Evolutionary conservation across 2,113 vertebrate genomes (phyloP).

Genomic region (Neolamprologus tretocephalus): DNA sequence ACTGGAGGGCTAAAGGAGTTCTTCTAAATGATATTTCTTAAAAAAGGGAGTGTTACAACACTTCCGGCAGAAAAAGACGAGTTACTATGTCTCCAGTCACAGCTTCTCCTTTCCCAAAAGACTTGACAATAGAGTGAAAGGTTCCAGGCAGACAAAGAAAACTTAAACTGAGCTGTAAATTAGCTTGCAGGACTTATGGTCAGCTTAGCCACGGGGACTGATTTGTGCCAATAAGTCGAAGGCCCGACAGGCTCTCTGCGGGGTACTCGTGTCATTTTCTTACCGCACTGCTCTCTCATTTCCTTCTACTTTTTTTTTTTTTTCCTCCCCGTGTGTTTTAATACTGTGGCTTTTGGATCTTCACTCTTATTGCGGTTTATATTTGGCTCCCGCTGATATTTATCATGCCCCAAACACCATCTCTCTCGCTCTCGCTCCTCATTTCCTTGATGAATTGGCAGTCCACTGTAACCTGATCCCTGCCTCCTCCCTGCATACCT

Average conservation of each 20-base stretch:
- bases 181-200: neutral
- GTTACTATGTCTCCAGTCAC: slow-evolving; percentile 4
- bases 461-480: slow-evolving; percentile 20
- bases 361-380: neutral
- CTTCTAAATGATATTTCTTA: neutral
- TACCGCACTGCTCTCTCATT: neutral
- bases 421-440: neutral
- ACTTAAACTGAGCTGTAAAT: slow-evolving; percentile 22
- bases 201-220: neutral
- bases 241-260: neutral
- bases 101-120: neutral
- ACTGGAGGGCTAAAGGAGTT: neutral
- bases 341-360: neutral
- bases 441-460: slow-evolving; percentile 1
- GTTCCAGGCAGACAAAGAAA: slow-evolving; percentile 7
- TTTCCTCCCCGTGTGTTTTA: neutral
- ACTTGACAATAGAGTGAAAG: neutral
- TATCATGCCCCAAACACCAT: neutral
- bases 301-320: neutral
- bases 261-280: neutral
- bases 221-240: slow-evolving; percentile 17
- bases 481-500: slow-evolving; percentile 30
- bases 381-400: slow-evolving; percentile 23
- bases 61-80: neutral
- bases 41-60: neutral